phyloP scores from a whole-genome alignment of 2,888 invertebrate species.

The Exocentrus adspersus region DNA sequence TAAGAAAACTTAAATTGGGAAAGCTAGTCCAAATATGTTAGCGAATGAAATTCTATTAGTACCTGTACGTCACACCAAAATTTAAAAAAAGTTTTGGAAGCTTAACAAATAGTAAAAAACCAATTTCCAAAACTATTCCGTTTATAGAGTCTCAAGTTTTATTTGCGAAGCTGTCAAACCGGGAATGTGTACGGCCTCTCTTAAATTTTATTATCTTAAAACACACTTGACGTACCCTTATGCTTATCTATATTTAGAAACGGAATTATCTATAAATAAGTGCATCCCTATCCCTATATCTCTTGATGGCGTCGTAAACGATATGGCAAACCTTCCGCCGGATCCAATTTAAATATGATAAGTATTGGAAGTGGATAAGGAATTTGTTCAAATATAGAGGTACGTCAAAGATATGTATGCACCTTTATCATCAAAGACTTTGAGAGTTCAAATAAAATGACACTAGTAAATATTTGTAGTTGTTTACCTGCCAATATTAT shows the following conservation, averaged over 20 bases:
- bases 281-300: conserved; percentile 26
- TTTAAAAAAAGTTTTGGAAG: too few species aligned
- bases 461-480: conserved; percentile 7
- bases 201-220: conserved; percentile 24
- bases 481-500: conserved; percentile 18
- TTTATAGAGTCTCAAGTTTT: too few species aligned
- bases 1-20: too few species aligned
- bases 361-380: conserved; percentile 15
- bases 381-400: conserved; percentile 24
- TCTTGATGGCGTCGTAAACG: conserved; percentile 11
- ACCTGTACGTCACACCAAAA: too few species aligned
- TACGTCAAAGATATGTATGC: conserved; percentile 1
- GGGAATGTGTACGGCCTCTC: conserved; percentile 7
- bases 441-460: conserved; percentile 2
- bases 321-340: conserved; percentile 17
- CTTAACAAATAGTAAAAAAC: too few species aligned
- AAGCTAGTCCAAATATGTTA: too few species aligned
- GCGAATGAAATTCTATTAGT: too few species aligned
- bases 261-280: conserved; percentile 29
- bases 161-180: too few species aligned
- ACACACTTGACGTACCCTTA: conserved; percentile 27
- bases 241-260: conserved; percentile 26
- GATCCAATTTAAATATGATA: conserved; percentile 26
- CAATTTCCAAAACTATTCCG: too few species aligned
- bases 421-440: conserved; percentile 18